A percentile compares a stretch with the other conserved stretches of the same genome.
Evolutionary conservation across 2,113 vertebrate genomes (phyloP).

Genomic region (Aramus guarauna): DNA sequence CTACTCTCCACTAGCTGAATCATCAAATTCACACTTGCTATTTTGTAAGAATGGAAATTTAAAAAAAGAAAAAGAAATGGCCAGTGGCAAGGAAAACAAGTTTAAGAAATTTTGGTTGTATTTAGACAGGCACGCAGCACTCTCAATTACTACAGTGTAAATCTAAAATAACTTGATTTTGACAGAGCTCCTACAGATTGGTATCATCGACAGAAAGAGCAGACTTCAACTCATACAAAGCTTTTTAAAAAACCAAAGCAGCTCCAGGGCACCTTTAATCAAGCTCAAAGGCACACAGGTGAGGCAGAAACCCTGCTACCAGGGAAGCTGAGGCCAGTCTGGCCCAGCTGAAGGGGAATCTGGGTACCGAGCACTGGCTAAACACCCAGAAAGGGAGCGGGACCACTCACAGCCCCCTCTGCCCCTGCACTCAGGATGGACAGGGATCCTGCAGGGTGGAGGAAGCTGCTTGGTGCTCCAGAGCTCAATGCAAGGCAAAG

Average conservation of each 20-base stretch:
- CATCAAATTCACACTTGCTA: background rate
- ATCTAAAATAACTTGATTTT: background rate
- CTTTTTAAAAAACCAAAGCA: background rate
- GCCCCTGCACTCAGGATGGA: background rate
- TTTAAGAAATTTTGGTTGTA: background rate
- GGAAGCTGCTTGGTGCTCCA: background rate
- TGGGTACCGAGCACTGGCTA: background rate
- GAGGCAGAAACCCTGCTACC: background rate
- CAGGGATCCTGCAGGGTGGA: no score
- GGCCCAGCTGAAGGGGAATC: background rate
- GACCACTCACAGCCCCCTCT: background rate
- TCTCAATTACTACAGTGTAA: background rate
- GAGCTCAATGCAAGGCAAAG: background rate
- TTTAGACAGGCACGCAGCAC: background rate
- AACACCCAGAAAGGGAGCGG: background rate
- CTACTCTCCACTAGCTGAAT: background rate
- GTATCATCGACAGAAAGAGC: background rate
- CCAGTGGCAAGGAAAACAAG: background rate
- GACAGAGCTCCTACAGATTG: background rate
- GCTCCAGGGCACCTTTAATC: background rate
- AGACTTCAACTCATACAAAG: background rate
- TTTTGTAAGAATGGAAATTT: background rate
- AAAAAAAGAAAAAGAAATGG: accelerated
- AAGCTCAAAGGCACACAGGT: background rate
- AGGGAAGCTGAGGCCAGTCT: background rate